Base-by-base conservation (phyloP, 2,113 vertebrate species). In the Chiloscyllium plagiosum region DNA sequence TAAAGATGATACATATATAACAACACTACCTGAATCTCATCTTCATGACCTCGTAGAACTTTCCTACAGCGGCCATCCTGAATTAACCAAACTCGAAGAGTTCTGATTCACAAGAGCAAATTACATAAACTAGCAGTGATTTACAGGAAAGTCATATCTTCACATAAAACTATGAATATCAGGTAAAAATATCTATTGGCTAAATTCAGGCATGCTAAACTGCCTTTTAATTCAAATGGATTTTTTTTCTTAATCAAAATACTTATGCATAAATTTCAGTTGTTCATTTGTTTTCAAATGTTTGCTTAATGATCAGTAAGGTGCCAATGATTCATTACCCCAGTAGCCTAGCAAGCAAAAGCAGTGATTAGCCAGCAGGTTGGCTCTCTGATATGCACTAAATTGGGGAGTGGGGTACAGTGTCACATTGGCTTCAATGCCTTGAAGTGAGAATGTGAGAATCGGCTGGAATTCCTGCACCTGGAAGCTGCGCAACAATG, bases 11-110 rank as follows among this genome's bases (percentile, higher is more conserved):
- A 24, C 2, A 26, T 61, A 33, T 33, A 7, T 65, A n/a, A 93
- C 66, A 29, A 29, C 69, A 72, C 50, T 95, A 95, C 94, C 94
- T 95, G 94, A 42, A 95, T 95, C 10, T 95, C 94, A 95, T 95
- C 94, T 50, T 95, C 68, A 50, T 95, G 94, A 72, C 94, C 94
- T 95, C 42, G 66, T 47, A 95, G 47, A 72, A 95, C 72, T 47
- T 70, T 95, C 94, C 20, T 29, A 72, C 94, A 95, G 2, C 68
- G 68, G 15, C 68, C 94, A 72, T 95, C 94, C 68, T 95, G 94
- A 72, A 95, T 72, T 26, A 68, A 95, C 94, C 94, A 95, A 95
- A 95, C 94, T 52, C 94, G 94, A 95, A 95, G 37, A 52, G 94
- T 95, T 95, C 94, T 95, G 69, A 95, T 76, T 95, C 33, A 50